Conservation (phyloP, 2,888 invertebrate species). For the Deilephila porcellus region DNA sequence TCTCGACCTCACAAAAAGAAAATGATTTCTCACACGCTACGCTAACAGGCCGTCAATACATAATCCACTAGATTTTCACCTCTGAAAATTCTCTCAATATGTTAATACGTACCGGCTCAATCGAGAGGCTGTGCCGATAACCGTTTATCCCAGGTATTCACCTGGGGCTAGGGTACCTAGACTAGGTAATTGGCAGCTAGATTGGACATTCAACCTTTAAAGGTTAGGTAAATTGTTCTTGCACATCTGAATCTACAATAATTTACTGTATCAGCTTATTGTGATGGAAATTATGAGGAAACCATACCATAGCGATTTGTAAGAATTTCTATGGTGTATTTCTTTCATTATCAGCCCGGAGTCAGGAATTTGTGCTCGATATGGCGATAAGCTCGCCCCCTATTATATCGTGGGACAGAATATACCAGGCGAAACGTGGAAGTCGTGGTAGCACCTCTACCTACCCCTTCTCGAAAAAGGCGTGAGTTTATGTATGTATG, state of each 20-base stretch:
- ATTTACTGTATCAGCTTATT: not conserved
- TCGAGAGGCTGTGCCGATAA: not conserved
- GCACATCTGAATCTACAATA: not conserved
- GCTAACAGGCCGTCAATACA: not conserved
- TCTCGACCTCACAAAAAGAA: too few relatives aligned
- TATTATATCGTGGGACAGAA: too few relatives aligned
- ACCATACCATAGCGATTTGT: not conserved
- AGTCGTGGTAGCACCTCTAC: too few relatives aligned
- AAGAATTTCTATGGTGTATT: not conserved
- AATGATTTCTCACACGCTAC: too few relatives aligned
- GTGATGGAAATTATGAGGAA: not conserved
- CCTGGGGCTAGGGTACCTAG: not conserved
- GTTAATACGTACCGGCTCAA: not conserved
- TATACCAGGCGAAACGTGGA: too few relatives aligned
- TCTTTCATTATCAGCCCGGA: too few relatives aligned
- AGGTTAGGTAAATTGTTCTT: not conserved
- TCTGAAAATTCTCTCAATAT: slow-evolving; percentile 1
- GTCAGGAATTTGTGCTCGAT: too few relatives aligned
- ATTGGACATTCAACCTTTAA: not conserved
- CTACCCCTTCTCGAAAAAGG: too few relatives aligned
- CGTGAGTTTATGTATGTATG: too few relatives aligned
- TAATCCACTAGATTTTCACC: not conserved
- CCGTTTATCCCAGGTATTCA: not conserved
- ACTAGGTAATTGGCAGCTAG: slow-evolving; percentile 1
- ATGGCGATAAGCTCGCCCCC: too few relatives aligned